Evolutionary conservation across 2,797 vertebrate species (phyloP).

Genomic region (Centropyge bicolor): DNA sequence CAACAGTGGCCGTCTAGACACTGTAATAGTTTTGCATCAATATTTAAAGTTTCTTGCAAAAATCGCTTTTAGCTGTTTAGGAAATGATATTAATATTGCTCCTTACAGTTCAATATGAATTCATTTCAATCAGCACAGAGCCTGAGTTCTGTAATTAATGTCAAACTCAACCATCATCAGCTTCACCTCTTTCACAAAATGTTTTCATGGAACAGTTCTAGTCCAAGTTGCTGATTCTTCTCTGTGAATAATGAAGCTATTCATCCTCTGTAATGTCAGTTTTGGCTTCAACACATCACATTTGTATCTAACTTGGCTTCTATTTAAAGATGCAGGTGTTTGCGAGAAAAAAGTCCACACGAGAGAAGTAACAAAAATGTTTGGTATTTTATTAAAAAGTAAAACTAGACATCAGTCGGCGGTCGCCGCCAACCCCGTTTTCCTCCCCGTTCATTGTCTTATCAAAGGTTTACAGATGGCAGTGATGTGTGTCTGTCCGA

Average conservation of each 20-base stretch:
- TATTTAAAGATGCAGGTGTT: conserved; percentile 7
- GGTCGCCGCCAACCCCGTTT: conserved; percentile 32
- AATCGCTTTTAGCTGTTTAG: not conserved
- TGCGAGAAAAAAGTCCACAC: conserved; percentile 50
- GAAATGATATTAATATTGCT: not conserved
- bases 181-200: conserved; percentile 28
- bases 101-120: not conserved
- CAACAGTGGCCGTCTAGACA: conserved; percentile 30
- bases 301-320: not conserved
- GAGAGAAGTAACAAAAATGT: conserved; percentile 54
- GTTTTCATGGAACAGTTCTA: conserved; percentile 16
- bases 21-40: not conserved
- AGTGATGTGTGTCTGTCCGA: conserved; percentile 68
- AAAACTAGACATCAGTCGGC: conserved; percentile 66
- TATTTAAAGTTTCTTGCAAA: conserved; percentile 14
- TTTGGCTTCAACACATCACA: not conserved
- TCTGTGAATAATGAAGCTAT: conserved; percentile 10
- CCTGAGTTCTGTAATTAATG: not conserved
- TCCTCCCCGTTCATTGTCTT: conserved; percentile 40
- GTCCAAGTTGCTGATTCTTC: conserved; percentile 10
- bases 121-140: not conserved
- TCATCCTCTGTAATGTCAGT: not conserved
- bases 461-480: conserved; percentile 78
- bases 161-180: not conserved
- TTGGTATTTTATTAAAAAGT: conserved; percentile 83